Evolutionary conservation across 2,888 invertebrate genomes (phyloP).

Genomic region (Argyra leucocephala): DNA sequence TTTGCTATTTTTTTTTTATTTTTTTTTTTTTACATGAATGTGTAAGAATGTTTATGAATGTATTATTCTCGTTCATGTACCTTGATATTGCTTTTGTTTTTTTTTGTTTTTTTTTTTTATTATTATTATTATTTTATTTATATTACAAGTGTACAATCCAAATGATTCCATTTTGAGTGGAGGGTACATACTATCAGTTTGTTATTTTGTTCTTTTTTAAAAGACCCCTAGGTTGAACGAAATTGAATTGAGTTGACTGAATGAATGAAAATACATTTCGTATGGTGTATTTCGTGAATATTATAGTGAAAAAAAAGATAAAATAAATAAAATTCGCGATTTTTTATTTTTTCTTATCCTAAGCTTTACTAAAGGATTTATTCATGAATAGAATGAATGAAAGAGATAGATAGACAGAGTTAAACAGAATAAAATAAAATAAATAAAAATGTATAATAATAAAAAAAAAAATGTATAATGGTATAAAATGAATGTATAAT

Average conservation of each 20-base stretch:
- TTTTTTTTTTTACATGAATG: neutral
- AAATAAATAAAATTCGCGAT: too few species aligned
- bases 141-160: too few species aligned
- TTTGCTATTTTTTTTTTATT: neutral
- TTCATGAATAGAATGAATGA: neutral
- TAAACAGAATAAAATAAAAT: neutral
- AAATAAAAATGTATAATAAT: neutral
- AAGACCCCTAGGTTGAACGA: too few species aligned
- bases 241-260: too few species aligned
- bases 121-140: too few species aligned
- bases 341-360: neutral
- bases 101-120: neutral
- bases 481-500: neutral
- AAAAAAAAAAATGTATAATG: too few species aligned
- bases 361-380: neutral
- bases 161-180: too few species aligned
- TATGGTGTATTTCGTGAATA: too few species aligned
- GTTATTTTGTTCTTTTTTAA: too few species aligned
- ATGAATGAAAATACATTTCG: too few species aligned
- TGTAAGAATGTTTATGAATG: neutral
- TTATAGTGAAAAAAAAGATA: too few species aligned
- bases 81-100: neutral
- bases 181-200: too few species aligned
- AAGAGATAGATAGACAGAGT: neutral
- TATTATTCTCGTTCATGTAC: neutral